Base-by-base conservation (phyloP, 2,888 invertebrate species). In the Parelbella ahira region DNA sequence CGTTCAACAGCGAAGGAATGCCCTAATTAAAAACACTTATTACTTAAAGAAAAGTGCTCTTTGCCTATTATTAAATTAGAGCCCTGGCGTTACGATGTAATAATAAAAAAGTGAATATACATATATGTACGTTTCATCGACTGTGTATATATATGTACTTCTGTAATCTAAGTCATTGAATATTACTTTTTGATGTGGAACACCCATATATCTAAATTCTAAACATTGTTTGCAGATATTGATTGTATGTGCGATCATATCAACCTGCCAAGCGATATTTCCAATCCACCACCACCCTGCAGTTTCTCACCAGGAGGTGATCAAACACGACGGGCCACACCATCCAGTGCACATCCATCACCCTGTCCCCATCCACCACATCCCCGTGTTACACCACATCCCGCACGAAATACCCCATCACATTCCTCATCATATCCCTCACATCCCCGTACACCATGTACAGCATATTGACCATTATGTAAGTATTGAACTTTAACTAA, bases 231-330 rank as follows among this genome's bases (percentile, higher is more conserved):
- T 56, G 7, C 64, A 87, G 86, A 60, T 75, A 11, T 43, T 83
- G 46, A 60, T 66, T 1, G 47, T 75, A 25, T 67, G 71, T 38
- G 64, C 65, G 28, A 54, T 80, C 52, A 61, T 73, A 21, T 67
- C 81, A 13, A 66, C 74, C 47, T 68, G 80, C 54, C 80, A 81
- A 49, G 86, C 84, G 3, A 65, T 84, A 46, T 81, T 77, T 50
- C 82, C 82, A 21, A 60, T 79, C 48, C 76, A 77, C 45, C 68
- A 66, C 25, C 60, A 74, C 53, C 68, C 70, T 2, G 84, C 84
- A 1, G 59, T 84, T 11, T 84, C 86, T 4, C 86, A 86, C 61
- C 87, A 87, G 56, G 73, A 82, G 50, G 48, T 82, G 45, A 63
- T 76, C 47, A 80, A 79, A 47, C 81, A 81, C 44, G 71, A 75